These are phyloP conservation scores for Amblyopsis hoosieri DNA, from an alignment of 2,797 vertebrate genomes.

Conservation along the genomic window DNA sequence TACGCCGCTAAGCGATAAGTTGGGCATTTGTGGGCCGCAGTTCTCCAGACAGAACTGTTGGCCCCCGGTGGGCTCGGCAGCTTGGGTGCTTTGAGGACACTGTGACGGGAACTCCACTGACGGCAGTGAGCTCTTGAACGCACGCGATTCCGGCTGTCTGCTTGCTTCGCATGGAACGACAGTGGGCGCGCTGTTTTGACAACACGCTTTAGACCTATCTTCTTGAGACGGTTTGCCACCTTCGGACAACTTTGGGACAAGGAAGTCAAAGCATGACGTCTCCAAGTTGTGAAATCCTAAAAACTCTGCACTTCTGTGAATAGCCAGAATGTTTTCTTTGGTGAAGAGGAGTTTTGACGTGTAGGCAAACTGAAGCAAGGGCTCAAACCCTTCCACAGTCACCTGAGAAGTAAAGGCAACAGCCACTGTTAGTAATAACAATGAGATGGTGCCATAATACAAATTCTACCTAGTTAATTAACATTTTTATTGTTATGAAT, in stretches of 20 bases:
- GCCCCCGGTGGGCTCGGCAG: conserved; percentile 77
- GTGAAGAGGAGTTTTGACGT: conserved; percentile 92
- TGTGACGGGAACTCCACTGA: conserved; percentile 72
- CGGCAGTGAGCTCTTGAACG: conserved; percentile 39
- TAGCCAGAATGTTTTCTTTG: conserved; percentile 92
- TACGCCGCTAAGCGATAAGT: conserved; percentile 46
- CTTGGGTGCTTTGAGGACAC: conserved; percentile 76
- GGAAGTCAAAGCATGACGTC: conserved; percentile 93
- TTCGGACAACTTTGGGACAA: conserved; percentile 87
- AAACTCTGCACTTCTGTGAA: conserved; percentile 86
- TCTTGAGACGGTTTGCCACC: conserved; percentile 65
- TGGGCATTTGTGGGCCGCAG: conserved; percentile 72
- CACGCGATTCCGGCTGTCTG: conserved; percentile 47
- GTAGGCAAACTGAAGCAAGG: conserved; percentile 95
- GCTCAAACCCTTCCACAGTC: conserved; percentile 91
- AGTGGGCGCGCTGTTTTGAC: conserved; percentile 57
- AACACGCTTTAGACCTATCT: conserved; percentile 73
- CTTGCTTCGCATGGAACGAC: conserved; percentile 45
- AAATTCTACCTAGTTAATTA: too few relatives aligned
- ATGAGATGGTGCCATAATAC: too few relatives aligned
- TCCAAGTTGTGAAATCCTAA: conserved; percentile 91
- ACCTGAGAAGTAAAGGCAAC: conserved; percentile 75
- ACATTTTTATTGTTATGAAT: too few relatives aligned
- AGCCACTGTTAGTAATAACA: too few relatives aligned
- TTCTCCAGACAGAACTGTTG: conserved; percentile 79